phyloP scores from a whole-genome alignment of 2,113 vertebrate species.

The Gallinago media region DNA sequence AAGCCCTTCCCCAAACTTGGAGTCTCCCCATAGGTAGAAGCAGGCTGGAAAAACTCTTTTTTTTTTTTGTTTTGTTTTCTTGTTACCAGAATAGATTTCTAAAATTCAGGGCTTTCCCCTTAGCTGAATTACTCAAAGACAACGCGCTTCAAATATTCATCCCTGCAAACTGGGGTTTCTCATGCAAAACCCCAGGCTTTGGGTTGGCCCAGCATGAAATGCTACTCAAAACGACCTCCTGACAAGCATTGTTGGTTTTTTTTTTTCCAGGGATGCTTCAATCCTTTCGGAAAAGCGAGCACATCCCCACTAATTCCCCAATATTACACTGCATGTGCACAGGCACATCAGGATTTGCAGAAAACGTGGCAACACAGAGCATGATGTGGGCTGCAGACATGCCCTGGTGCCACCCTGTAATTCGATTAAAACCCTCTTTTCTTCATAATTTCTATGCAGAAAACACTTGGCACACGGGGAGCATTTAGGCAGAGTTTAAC shows the following conservation, averaged over 20 bases:
- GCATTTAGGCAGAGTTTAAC: slow-evolving; percentile 22
- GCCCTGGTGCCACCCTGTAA: neutral
- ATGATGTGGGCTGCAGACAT: fast-evolving
- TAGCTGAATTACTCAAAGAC: fast-evolving
- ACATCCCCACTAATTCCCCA: neutral
- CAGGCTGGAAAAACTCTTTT: neutral
- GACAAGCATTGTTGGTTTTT: neutral
- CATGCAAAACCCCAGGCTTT: neutral
- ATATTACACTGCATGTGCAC: fast-evolving
- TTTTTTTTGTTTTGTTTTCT: neutral
- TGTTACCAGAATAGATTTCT: neutral
- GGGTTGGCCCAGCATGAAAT: neutral
- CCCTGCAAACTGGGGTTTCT: neutral
- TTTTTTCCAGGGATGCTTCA: neutral
- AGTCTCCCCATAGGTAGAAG: neutral
- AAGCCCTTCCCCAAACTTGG: neutral
- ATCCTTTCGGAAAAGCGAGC: neutral
- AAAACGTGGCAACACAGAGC: fast-evolving
- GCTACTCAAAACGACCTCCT: neutral
- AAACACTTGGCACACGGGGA: neutral
- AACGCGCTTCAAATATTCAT: fast-evolving
- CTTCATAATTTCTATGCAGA: neutral
- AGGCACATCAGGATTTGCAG: fast-evolving
- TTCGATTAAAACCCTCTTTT: neutral
- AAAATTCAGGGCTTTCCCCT: neutral